phyloP scores from a whole-genome alignment of 2,888 invertebrate genomes.

The Chorisops tibialis region DNA sequence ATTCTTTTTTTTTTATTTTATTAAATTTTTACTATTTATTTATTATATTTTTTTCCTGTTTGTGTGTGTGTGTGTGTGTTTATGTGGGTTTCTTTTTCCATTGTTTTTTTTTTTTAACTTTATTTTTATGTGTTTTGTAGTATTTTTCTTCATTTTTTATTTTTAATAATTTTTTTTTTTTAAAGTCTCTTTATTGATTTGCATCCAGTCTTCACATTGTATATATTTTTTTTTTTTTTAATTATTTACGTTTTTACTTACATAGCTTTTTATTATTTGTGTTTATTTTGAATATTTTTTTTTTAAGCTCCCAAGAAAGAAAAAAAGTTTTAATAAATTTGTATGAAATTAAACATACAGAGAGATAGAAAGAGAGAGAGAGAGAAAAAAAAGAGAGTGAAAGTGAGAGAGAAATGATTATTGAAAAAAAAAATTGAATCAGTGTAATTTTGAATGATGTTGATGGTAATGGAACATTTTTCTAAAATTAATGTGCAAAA shows the following conservation, averaged over 20 bases:
- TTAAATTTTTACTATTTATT: not conserved
- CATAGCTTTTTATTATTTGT: constrained; percentile 1
- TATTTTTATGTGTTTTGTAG: not conserved
- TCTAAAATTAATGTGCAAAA: too few relatives aligned
- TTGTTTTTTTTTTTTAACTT: not conserved
- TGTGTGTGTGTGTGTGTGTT: not conserved
- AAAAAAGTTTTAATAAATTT: too few relatives aligned
- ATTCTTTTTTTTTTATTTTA: constrained; percentile 4
- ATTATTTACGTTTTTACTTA: not conserved
- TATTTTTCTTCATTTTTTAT: constrained; percentile 26
- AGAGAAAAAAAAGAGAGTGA: too few relatives aligned
- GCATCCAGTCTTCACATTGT: constrained; percentile 19
- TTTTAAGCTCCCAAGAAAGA: too few relatives aligned
- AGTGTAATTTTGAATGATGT: too few relatives aligned
- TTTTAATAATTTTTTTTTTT: constrained; percentile 22
- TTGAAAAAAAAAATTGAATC: too few relatives aligned
- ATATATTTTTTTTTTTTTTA: not conserved
- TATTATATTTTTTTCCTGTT: not conserved
- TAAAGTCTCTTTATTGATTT: constrained; percentile 21
- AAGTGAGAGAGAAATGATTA: too few relatives aligned
- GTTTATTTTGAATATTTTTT: not conserved
- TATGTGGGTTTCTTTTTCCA: not conserved
- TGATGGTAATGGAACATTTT: too few relatives aligned
- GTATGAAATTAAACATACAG: too few relatives aligned
- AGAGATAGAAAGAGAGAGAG: too few relatives aligned